phyloP scores from a whole-genome alignment of 1,140 invertebrate genomes.

The Drosophila melanogaster region DNA sequence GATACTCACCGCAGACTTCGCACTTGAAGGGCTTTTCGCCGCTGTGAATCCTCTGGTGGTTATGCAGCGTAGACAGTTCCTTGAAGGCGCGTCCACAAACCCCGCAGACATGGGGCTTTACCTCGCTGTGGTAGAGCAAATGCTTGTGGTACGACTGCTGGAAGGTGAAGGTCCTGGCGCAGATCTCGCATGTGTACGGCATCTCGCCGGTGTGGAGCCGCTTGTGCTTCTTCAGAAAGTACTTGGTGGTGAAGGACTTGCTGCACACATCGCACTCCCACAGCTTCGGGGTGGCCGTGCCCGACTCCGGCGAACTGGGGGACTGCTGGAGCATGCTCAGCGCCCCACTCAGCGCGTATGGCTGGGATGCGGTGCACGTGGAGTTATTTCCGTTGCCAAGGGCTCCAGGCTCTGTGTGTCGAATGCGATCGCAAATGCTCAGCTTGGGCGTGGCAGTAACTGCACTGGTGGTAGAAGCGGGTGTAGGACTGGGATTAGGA shows the following conservation, averaged over 20 bases:
- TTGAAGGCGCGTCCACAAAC: constrained; percentile 94
- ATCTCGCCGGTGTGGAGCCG: constrained; percentile 94
- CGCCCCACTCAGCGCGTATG: constrained; percentile 66
- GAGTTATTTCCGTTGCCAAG: constrained; percentile 3
- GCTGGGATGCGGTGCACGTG: constrained; percentile 30
- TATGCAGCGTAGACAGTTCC: constrained; percentile 94
- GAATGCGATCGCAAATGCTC: constrained; percentile 81
- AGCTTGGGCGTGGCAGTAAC: constrained; percentile 59
- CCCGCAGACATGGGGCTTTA: constrained; percentile 92
- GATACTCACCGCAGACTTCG: constrained; percentile 91
- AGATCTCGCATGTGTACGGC: constrained; percentile 93
- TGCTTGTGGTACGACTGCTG: constrained; percentile 97
- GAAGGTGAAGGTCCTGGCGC: constrained; percentile 95
- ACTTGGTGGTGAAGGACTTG: constrained; percentile 95
- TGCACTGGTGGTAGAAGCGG: constrained; percentile 5
- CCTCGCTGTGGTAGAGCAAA: constrained; percentile 93
- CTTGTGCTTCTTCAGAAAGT: constrained; percentile 95
- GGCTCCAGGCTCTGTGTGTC: constrained; percentile 64
- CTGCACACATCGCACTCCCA: constrained; percentile 94
- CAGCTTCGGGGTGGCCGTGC: constrained; percentile 84
- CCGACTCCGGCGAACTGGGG: constrained; percentile 12
- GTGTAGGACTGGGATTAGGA: constrained; percentile 12
- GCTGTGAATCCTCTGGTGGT: constrained; percentile 93
- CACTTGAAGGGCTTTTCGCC: constrained; percentile 96
- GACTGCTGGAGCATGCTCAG: constrained; percentile 70